These are phyloP conservation scores for Astyanax mexicanus DNA, from an alignment of 2,797 vertebrate genomes.

Conservation along the genomic window DNA sequence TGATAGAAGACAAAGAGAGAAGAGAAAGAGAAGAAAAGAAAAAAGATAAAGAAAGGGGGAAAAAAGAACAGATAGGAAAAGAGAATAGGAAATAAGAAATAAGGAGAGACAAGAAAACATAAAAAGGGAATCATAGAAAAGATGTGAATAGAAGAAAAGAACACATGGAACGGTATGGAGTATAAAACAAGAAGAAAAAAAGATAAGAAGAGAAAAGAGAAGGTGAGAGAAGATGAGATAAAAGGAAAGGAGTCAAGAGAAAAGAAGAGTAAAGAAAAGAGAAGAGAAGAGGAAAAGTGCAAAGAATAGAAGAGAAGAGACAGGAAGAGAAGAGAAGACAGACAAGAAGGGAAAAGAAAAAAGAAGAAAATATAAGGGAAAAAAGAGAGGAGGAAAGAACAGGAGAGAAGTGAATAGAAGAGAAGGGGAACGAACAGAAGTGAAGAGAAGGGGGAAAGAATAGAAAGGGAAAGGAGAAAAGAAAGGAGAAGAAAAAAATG, in stretches of 20 bases:
- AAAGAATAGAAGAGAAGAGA: not conserved
- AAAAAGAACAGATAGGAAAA: not conserved
- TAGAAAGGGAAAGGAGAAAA: not conserved
- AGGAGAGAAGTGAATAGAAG: not conserved
- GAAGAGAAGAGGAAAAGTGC: not conserved
- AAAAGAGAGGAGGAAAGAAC: not conserved
- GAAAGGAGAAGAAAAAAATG: not conserved
- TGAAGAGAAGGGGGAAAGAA: not conserved
- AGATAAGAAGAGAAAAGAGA: too few relatives aligned
- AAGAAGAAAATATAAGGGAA: too few relatives aligned
- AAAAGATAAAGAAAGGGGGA: not conserved
- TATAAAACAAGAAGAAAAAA: too few relatives aligned
- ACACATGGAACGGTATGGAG: too few relatives aligned
- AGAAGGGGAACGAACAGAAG: not conserved
- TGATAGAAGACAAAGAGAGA: too few relatives aligned
- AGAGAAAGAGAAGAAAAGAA: not conserved
- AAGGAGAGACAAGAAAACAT: too few relatives aligned
- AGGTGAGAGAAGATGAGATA: too few relatives aligned
- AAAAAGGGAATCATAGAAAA: too few relatives aligned
- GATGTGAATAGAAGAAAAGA: too few relatives aligned
- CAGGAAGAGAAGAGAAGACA: not conserved
- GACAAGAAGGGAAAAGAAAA: not conserved
- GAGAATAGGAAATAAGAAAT: not conserved
- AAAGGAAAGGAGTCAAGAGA: not conserved
- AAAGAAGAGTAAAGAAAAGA: not conserved